Base-by-base conservation (phyloP, 2,797 vertebrate species). In the Atherinosoma microstoma region DNA sequence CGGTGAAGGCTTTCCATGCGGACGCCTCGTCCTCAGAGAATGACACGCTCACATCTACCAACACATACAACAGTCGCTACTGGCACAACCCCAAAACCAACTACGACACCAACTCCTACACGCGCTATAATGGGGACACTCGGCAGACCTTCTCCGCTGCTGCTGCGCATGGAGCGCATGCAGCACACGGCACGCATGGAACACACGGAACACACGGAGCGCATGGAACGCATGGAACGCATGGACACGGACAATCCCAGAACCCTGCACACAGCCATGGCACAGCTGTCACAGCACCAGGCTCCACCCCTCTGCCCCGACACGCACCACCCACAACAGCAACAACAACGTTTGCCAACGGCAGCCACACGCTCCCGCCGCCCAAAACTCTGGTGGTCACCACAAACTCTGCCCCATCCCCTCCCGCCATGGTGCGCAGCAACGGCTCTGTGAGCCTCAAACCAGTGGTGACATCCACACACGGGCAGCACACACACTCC, bases 321-420 rank as follows among this genome's bases (percentile, higher is more conserved):
- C 89, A 92, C 1, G 56, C 90, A 29, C 95, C 71, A 59, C 82
- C 90, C 24, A 35, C 78, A 0, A 42, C 70, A 2, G 78, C 82
- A 2, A 79, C 76, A 73, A 91, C 81, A 77, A 86, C 95, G 22
- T 98, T 96, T 3, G 93, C 96, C 75, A 99, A 99, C 0, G 98
- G 98, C 1, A 96, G 92, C 90, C 94, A 95, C 86, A 97, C 96
- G 20, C 93, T 97, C 0, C 94, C 95, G 0, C 95, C 96, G 0
- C 96, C 96, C 76, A 99, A 98, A 94, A 98, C 97, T 85, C 94
- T 99, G 87, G 96, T 99, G 86, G 97, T 99, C 90, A 98, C 97
- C 3, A 96, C 97, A 38, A 98, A 95, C 94, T 97, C 96, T 0
- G 96, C 95, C 0, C 96, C 97, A 0, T 97, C 96, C 4, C 96